These are phyloP conservation scores for Synergus laeviventris DNA, from an alignment of 2,888 invertebrate genomes.

Conservation along the genomic window DNA sequence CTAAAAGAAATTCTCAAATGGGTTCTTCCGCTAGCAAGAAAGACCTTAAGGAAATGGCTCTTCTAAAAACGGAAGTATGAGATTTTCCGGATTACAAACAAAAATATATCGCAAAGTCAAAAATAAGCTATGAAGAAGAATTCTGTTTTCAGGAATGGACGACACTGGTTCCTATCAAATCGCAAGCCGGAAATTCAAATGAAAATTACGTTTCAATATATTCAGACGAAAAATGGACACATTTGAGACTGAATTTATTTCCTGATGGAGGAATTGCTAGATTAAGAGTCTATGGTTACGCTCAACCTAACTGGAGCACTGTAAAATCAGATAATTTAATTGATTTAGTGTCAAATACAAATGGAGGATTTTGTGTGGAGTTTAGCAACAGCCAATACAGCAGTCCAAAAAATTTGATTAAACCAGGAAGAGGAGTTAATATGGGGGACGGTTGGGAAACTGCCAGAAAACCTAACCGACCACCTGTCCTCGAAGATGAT, in stretches of 20 bases:
- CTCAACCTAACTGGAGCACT: constrained; percentile 71
- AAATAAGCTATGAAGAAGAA: not conserved
- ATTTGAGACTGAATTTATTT: constrained; percentile 81
- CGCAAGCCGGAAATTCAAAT: constrained; percentile 79
- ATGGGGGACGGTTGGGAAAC: constrained; percentile 85
- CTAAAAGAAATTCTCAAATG: constrained; percentile 65
- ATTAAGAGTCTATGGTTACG: constrained; percentile 79
- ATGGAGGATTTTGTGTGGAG: constrained; percentile 78
- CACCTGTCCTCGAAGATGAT: constrained; percentile 71
- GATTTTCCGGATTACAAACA: not conserved
- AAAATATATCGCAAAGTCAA: too few relatives aligned
- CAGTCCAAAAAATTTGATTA: constrained; percentile 80
- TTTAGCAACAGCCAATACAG: constrained; percentile 83
- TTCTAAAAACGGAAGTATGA: constrained; percentile 71
- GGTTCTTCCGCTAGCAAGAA: constrained; percentile 77
- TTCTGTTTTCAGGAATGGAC: constrained; percentile 78
- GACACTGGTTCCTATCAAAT: constrained; percentile 78
- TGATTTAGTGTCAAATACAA: constrained; percentile 78
- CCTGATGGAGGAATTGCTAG: constrained; percentile 83
- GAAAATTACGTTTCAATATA: constrained; percentile 79
- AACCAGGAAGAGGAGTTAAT: constrained; percentile 76
- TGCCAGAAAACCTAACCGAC: constrained; percentile 80
- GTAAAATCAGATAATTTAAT: not conserved
- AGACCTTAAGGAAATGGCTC: constrained; percentile 76
- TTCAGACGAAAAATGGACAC: constrained; percentile 78